A percentile compares a stretch with the other conserved stretches of the same genome.
These are phyloP conservation scores for Coronaproctus castanopsis DNA, from an alignment of 2,888 invertebrate genomes.

Conservation along the genomic window DNA sequence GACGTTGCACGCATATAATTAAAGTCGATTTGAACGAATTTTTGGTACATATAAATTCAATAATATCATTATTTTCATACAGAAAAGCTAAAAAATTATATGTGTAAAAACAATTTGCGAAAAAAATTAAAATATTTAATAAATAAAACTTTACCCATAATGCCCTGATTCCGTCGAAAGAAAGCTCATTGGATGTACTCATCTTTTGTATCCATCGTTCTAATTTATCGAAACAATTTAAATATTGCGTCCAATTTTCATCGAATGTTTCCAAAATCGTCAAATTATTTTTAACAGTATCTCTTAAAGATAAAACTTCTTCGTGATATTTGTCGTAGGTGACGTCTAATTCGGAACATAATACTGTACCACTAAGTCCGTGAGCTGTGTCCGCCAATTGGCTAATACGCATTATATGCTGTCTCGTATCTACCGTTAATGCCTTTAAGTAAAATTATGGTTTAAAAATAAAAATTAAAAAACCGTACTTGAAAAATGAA, in stretches of 20 bases:
- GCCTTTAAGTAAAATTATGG: constrained; percentile 30
- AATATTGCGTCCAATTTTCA: constrained; percentile 45
- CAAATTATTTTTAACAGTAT: constrained; percentile 51
- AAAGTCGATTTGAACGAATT: no score
- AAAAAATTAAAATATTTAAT: no score
- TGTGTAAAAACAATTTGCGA: no score
- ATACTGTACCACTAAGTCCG: constrained; percentile 49
- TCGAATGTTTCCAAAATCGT: constrained; percentile 50
- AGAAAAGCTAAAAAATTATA: no score
- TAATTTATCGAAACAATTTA: background rate
- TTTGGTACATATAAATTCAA: no score
- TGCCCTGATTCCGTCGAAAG: background rate
- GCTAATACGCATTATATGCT: constrained; percentile 56
- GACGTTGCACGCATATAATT: no score
- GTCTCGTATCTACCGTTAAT: constrained; percentile 52
- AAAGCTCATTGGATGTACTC: background rate
- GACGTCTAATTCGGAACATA: constrained; percentile 51
- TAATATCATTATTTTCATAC: no score
- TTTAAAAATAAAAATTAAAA: no score
- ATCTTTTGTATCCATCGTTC: background rate
- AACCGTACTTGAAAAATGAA: no score
- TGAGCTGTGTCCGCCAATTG: constrained; percentile 43
- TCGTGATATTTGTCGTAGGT: constrained; percentile 51
- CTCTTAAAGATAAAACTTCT: constrained; percentile 48
- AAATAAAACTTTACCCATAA: background rate